phyloP scores from a whole-genome alignment of 2,888 invertebrate species.

The Serrognathus titanus region DNA sequence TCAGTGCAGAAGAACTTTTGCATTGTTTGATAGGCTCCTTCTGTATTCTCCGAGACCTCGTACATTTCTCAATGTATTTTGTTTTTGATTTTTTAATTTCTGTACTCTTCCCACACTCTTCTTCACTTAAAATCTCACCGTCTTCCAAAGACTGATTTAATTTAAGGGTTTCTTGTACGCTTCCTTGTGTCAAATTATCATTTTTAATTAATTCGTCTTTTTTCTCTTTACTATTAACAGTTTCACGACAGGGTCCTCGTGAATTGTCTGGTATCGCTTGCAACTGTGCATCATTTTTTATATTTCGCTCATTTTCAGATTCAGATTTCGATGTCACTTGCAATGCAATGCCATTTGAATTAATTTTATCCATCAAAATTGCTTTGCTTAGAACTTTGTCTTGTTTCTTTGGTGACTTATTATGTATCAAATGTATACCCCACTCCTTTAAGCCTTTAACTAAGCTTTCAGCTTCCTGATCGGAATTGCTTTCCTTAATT shows the following conservation, averaged over 20 bases:
- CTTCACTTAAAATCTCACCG: conserved; percentile 14
- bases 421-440: conserved; percentile 43
- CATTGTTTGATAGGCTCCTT: too few relatives aligned
- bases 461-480: conserved; percentile 35
- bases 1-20: too few relatives aligned
- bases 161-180: too few relatives aligned
- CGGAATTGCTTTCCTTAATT: conserved; percentile 8
- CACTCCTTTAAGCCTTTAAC: conserved; percentile 40
- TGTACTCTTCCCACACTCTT: background rate
- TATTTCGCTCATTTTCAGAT: too few relatives aligned
- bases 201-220: too few relatives aligned
- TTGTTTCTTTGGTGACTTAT: conserved; percentile 31
- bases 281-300: too few relatives aligned
- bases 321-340: background rate
- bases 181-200: too few relatives aligned
- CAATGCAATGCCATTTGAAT: background rate
- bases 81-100: background rate
- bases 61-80: background rate
- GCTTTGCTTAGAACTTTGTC: background rate
- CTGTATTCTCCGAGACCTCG: too few relatives aligned
- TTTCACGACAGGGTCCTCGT: too few relatives aligned
- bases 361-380: background rate
- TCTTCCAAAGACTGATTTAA: conserved; percentile 11
- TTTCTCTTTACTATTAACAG: too few relatives aligned
- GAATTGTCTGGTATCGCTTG: too few relatives aligned